phyloP scores from a whole-genome alignment of 2,888 invertebrate species.

The Caenorhabditis sp. region DNA sequence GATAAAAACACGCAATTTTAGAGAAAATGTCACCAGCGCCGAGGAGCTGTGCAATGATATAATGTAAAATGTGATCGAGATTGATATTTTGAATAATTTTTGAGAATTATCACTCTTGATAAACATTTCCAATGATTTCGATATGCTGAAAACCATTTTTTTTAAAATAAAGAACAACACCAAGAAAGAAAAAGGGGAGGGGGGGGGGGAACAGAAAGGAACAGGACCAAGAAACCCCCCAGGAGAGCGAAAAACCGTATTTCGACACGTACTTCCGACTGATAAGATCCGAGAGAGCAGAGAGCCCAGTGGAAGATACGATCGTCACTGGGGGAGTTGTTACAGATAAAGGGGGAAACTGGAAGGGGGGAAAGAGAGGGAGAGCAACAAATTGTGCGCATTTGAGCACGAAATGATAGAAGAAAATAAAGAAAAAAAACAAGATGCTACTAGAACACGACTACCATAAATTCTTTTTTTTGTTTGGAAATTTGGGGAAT shows the following conservation, averaged over 20 bases:
- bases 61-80: not conserved
- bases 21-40: constrained; percentile 65
- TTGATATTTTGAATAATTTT: not conserved
- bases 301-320: not conserved
- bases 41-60: constrained; percentile 60
- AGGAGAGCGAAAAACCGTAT: constrained; percentile 34
- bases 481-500: not conserved
- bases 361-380: not conserved
- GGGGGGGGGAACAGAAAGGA: constrained; percentile 8
- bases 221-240: constrained; percentile 11
- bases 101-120: constrained; percentile 10
- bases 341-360: not conserved
- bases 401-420: constrained; percentile 28
- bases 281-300: too few species aligned
- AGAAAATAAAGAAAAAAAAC: not conserved
- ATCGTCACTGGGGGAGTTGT: constrained; percentile 1
- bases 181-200: not conserved
- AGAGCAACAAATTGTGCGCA: not conserved
- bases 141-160: constrained; percentile 10
- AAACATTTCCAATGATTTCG: not conserved
- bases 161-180: constrained; percentile 22
- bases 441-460: not conserved
- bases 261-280: not conserved
- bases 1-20: constrained; percentile 44
- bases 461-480: not conserved